A percentile compares a stretch with the other conserved stretches of the same genome.
phyloP scores from a whole-genome alignment of 1,140 invertebrate genomes.

The Sarcophaga peregrina region DNA sequence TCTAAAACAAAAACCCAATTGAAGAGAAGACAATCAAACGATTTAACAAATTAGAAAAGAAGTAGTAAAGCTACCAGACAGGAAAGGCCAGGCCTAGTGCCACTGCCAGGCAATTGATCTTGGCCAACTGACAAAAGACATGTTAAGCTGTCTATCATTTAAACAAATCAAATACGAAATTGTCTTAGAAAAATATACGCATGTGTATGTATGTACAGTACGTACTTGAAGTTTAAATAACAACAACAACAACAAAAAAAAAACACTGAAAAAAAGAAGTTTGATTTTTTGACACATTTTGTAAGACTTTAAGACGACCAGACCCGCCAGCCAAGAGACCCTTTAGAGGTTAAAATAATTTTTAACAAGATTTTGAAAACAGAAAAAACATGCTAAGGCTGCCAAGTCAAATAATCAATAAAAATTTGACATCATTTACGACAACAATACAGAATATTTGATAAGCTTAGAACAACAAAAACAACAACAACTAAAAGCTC shows the following conservation, averaged over 20 bases:
- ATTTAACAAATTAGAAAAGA: neutral
- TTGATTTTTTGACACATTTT: neutral
- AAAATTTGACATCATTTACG: neutral
- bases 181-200: too few relatives aligned
- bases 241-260: neutral
- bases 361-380: neutral
- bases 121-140: conserved; percentile 24
- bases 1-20: conserved; percentile 15
- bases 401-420: neutral
- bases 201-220: too few relatives aligned
- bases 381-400: neutral
- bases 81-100: too few relatives aligned
- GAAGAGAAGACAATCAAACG: neutral
- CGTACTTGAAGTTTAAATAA: neutral
- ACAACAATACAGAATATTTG: neutral
- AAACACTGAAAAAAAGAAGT: neutral
- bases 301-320: neutral
- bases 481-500: too few relatives aligned
- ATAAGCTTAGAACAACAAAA: neutral
- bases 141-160: conserved; percentile 22
- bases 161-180: neutral
- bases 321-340: neutral
- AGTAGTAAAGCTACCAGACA: neutral
- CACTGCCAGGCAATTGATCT: neutral
- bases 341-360: neutral